phyloP scores from a whole-genome alignment of 2,113 vertebrate genomes.

The Isurus oxyrinchus region DNA sequence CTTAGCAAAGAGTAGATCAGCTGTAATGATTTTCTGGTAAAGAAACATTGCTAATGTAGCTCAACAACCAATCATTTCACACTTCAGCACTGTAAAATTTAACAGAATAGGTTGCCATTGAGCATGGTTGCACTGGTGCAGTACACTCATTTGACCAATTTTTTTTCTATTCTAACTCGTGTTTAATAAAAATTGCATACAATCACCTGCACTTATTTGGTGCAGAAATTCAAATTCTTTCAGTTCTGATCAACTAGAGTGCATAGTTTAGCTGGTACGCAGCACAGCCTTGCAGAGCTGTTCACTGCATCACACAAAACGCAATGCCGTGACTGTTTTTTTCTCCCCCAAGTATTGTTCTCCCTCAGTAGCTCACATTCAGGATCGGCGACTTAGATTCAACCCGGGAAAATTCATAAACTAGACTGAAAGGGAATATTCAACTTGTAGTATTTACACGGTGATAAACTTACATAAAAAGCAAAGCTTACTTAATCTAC shows the following conservation, averaged over 20 bases:
- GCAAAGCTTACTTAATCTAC: constrained; percentile 28
- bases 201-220: neutral
- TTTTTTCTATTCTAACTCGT: neutral
- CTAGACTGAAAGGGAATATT: neutral
- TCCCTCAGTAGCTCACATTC: neutral
- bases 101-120: neutral
- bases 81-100: neutral
- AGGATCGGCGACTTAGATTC: neutral
- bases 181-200: neutral
- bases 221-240: neutral
- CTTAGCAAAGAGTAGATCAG: neutral
- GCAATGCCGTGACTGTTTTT: neutral
- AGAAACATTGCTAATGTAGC: neutral
- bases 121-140: neutral
- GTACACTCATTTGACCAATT: neutral
- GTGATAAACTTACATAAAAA: neutral
- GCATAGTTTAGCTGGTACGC: neutral
- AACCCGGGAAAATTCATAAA: neutral
- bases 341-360: neutral
- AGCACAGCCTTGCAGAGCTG: neutral
- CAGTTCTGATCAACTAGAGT: neutral
- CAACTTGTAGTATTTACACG: neutral
- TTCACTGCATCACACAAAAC: neutral
- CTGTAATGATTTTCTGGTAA: neutral
- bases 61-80: neutral